phyloP scores from a whole-genome alignment of 2,888 invertebrate species.

The Sicus ferrugineus region DNA sequence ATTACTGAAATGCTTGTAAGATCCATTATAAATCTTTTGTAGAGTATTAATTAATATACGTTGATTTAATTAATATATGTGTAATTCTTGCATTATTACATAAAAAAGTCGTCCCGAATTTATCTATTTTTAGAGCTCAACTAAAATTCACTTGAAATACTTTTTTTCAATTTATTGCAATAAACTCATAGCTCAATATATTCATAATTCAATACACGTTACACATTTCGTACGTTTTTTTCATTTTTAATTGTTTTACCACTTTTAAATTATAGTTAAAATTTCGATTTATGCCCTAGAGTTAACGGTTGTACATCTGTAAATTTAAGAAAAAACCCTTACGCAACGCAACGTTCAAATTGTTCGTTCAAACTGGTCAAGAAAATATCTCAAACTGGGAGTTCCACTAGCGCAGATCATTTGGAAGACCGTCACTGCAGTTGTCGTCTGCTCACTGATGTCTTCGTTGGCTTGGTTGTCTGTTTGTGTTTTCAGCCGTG shows the following conservation, averaged over 20 bases:
- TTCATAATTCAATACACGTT: background rate
- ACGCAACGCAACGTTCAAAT: slow-evolving; percentile 51
- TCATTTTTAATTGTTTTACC: slow-evolving; percentile 6
- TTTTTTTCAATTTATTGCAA: background rate
- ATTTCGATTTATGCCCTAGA: background rate
- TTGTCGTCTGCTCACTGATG: slow-evolving; percentile 31
- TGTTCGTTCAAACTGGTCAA: slow-evolving; percentile 62
- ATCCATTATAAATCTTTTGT: too few species aligned
- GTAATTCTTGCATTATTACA: slow-evolving; percentile 49
- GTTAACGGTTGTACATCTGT: background rate
- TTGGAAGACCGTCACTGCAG: slow-evolving; percentile 40
- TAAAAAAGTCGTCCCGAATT: slow-evolving; percentile 58
- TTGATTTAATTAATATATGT: too few species aligned
- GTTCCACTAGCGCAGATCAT: slow-evolving; percentile 42
- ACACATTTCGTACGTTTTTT: background rate
- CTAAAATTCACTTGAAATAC: slow-evolving; percentile 19
- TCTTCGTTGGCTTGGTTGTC: slow-evolving; percentile 35
- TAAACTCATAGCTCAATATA: background rate
- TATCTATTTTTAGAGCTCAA: slow-evolving; percentile 60
- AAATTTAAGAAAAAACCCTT: slow-evolving; percentile 36
- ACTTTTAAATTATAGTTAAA: background rate
- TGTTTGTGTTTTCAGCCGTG: slow-evolving; percentile 12
- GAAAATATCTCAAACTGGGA: slow-evolving; percentile 57
- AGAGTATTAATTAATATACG: too few species aligned
- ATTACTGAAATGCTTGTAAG: too few species aligned